These are phyloP conservation scores for Idaea aversata DNA, from an alignment of 2,888 invertebrate genomes.

Conservation along the genomic window DNA sequence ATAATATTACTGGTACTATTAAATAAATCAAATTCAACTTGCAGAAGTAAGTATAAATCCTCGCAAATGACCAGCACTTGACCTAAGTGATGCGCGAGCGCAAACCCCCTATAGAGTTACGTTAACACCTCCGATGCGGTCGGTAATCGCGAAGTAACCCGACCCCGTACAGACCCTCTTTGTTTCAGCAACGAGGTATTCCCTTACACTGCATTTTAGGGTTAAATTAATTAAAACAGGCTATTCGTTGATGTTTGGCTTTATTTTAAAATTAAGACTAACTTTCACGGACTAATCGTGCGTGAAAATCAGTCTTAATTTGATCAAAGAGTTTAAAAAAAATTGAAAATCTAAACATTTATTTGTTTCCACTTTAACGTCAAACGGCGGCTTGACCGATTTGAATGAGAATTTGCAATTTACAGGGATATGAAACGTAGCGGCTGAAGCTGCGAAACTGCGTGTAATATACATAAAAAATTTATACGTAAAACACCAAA, in stretches of 20 bases:
- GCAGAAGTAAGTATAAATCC: not conserved
- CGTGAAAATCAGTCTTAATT: not conserved
- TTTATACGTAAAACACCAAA: not conserved
- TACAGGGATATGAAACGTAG: too few species aligned
- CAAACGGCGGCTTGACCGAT: not conserved
- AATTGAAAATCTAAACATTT: not conserved
- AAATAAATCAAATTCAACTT: not conserved
- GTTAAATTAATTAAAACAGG: not conserved
- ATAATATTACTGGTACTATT: not conserved
- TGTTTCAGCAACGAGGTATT: not conserved
- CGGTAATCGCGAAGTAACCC: not conserved
- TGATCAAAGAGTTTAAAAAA: not conserved
- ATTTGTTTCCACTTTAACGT: not conserved
- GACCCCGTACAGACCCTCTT: not conserved
- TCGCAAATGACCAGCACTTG: not conserved
- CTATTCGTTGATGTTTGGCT: not conserved
- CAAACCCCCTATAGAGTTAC: constrained; percentile 8
- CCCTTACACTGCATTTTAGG: not conserved
- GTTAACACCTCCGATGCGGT: constrained; percentile 8
- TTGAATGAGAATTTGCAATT: not conserved
- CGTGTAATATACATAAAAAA: not conserved
- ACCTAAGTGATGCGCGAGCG: not conserved
- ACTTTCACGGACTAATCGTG: not conserved
- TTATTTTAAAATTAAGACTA: not conserved
- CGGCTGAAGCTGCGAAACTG: not conserved